Base-by-base conservation (phyloP, 1,140 invertebrate genomes). In the Acyrthosiphon pisum region DNA sequence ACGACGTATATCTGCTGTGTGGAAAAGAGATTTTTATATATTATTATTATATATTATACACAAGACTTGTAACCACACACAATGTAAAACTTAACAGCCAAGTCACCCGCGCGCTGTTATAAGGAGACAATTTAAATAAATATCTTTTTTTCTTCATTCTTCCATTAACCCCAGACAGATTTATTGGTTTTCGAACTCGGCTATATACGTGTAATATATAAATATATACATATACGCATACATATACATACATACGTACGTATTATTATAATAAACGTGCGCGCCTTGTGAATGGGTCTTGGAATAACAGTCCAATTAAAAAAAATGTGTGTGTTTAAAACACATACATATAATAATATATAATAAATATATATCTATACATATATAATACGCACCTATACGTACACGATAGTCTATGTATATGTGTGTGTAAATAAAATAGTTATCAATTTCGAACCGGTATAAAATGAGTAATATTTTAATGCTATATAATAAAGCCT, bases 81-180 rank as follows among this genome's bases (percentile, higher is more conserved):
- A 93, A 93, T 93, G 91, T 93, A 86, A 93, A 84, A 93, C 91
- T 84, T n/a, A 93, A 93, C 91, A n/a, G 68, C 91, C 91, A 18
- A 81, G 90, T 92, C 90, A 91, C 60, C 60, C 88, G 35, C 35
- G 87, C 48, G 46, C 35, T 90, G 89, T 68, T 86, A 44, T 84
- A 86, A 83, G 91, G 44, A 93, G 91, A 93, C 76, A 83, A 93
- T 93, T 93, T 92, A 92, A 93, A 86, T 93, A 86, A 86, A 93
- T 56, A 93, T 93, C 68, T 56, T 92, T 92, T 76, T 46, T 91
- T 92, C 46, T 92, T 83, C 46, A 35, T 93, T 56, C 91, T 84
- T 93, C 91, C 91, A 93, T 93, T 93, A 93, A 86, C 91, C 91
- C 91, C 91, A 93, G 91, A 93, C 91, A 93, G 91, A 93, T 93